These are phyloP conservation scores for Arctocebus calabarensis DNA, from an alignment of 2,797 vertebrate genomes.

Conservation along the genomic window DNA sequence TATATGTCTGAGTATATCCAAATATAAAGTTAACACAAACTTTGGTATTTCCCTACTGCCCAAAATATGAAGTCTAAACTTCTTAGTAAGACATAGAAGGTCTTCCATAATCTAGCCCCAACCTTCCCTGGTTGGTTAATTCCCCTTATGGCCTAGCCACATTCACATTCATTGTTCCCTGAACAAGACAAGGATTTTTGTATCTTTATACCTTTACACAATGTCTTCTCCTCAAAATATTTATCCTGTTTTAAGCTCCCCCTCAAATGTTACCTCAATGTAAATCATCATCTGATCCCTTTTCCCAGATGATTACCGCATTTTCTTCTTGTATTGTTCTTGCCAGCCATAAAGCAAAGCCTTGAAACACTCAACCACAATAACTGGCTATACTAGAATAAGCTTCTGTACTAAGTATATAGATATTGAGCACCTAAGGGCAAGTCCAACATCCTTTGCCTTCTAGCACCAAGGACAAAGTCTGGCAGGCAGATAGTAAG, in stretches of 20 bases:
- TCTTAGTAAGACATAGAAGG: neutral
- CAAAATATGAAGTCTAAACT: neutral
- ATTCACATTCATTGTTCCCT: neutral
- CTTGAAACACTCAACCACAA: neutral
- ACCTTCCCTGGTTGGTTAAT: neutral
- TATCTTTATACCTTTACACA: neutral
- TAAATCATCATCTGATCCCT: neutral
- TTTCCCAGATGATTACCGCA: neutral
- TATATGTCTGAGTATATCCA: neutral
- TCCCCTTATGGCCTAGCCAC: neutral
- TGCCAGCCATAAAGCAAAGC: neutral
- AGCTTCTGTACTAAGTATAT: neutral
- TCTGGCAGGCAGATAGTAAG: neutral
- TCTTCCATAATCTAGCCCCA: neutral
- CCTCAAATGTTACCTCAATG: neutral
- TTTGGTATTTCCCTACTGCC: neutral
- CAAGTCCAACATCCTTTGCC: neutral
- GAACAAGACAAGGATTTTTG: neutral
- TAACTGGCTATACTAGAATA: neutral
- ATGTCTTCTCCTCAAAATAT: conserved; percentile 5
- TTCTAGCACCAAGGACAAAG: neutral
- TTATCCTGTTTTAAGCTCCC: neutral
- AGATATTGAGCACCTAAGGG: neutral
- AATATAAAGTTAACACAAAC: neutral
- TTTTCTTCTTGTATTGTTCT: neutral